Conservation (phyloP, 2,888 invertebrate genomes). For the Epirrita christyi region DNA sequence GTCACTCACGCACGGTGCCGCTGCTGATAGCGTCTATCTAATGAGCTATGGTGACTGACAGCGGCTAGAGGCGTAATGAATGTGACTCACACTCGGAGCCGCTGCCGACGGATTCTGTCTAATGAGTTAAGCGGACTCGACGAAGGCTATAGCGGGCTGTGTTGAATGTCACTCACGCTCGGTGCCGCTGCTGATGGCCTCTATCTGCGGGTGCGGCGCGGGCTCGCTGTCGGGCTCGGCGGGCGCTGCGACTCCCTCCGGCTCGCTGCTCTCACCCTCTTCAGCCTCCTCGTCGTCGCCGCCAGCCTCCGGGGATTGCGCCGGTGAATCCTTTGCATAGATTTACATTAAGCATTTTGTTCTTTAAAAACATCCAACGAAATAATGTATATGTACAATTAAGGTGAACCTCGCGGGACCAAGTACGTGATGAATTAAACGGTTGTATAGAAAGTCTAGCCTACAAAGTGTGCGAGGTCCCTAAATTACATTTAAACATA, state of each 20-base stretch:
- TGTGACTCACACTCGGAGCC: too few relatives aligned
- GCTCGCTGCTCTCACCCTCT: slow-evolving; percentile 48
- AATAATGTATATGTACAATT: too few relatives aligned
- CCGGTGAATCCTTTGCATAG: slow-evolving; percentile 81
- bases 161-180: slow-evolving; percentile 55
- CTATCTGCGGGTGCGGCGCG: slow-evolving; percentile 80
- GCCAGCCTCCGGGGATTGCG: slow-evolving; percentile 79
- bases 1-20: slow-evolving; percentile 82
- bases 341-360: neutral
- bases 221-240: slow-evolving; percentile 65
- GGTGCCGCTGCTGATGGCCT: slow-evolving; percentile 91
- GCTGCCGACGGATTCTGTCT: too few relatives aligned
- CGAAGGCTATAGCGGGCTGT: neutral
- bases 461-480: too few relatives aligned
- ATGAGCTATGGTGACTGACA: too few relatives aligned
- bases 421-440: too few relatives aligned
- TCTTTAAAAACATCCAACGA: neutral
- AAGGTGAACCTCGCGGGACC: too few relatives aligned
- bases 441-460: too few relatives aligned
- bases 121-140: too few relatives aligned
- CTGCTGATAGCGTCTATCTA: slow-evolving; percentile 91
- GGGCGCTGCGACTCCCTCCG: slow-evolving; percentile 43
- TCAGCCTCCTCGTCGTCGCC: slow-evolving; percentile 57
- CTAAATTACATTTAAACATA: too few relatives aligned
- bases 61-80: too few relatives aligned